These are phyloP conservation scores for Pantherophis guttatus DNA, from an alignment of 2,113 vertebrate species.

Conservation along the genomic window DNA sequence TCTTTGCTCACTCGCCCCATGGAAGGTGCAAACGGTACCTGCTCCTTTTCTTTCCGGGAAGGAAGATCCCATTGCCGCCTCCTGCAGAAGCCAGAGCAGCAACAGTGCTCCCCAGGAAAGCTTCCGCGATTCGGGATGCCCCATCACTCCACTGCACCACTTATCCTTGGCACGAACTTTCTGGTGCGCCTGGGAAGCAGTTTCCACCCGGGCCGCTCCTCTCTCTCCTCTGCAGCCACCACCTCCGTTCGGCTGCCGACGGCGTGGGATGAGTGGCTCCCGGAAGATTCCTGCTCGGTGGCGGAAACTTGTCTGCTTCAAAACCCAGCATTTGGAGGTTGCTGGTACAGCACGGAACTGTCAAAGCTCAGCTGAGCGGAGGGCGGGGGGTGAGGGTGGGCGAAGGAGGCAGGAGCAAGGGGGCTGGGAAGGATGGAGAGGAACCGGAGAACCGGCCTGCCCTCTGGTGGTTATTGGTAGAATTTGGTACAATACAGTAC, in stretches of 20 bases:
- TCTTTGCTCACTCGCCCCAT: neutral
- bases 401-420: neutral
- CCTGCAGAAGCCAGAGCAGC: slow-evolving; percentile 5
- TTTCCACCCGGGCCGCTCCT: neutral
- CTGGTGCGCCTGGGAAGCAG: neutral
- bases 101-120: slow-evolving; percentile 8
- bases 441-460: neutral
- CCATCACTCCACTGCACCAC: slow-evolving; percentile 1
- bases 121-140: slow-evolving; percentile 14
- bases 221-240: neutral
- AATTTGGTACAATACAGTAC: neutral
- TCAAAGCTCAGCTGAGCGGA: slow-evolving; percentile 31
- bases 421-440: neutral
- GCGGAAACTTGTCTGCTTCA: slow-evolving; percentile 10
- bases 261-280: neutral
- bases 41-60: neutral
- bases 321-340: slow-evolving; percentile 19
- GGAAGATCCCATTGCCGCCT: neutral
- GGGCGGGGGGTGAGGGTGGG: neutral
- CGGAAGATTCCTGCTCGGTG: neutral
- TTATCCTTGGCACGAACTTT: slow-evolving; percentile 25
- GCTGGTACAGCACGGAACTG: slow-evolving; percentile 12
- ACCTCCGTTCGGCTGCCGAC: neutral
- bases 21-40: neutral
- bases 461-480: slow-evolving; percentile 15